Percentiles rank a stretch among this genome's conserved stretches.
phyloP scores from a whole-genome alignment of 2,113 vertebrate species.

The Enhydra lutris region DNA sequence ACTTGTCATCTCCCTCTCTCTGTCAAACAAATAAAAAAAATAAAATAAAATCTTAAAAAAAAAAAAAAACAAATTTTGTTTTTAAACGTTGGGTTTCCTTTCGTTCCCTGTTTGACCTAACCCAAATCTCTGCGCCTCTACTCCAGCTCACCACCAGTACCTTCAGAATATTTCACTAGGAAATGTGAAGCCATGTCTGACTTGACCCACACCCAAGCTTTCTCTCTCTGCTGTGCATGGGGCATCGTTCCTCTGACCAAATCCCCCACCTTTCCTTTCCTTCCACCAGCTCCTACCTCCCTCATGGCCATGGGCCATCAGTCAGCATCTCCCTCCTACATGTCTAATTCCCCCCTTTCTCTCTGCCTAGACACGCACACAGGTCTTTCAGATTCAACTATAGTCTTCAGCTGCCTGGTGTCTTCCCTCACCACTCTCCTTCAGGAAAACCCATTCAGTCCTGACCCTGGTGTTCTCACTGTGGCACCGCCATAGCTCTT shows the following conservation, averaged over 20 bases:
- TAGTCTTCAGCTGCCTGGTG: neutral
- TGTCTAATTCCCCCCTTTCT: neutral
- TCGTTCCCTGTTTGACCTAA: neutral
- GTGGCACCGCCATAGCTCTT: too few species aligned
- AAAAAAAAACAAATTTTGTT: neutral
- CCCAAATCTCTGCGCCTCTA: neutral
- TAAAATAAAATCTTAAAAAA: too few species aligned
- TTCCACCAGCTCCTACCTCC: neutral
- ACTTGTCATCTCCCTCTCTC: too few species aligned
- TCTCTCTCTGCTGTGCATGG: neutral
- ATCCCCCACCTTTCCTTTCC: neutral
- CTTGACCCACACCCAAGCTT: fast-evolving
- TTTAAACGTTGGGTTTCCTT: neutral
- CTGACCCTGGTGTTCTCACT: neutral
- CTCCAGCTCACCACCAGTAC: neutral
- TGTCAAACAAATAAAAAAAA: too few species aligned
- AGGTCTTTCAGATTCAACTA: neutral
- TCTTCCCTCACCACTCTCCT: neutral
- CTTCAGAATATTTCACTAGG: neutral
- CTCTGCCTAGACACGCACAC: neutral
- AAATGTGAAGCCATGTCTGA: neutral
- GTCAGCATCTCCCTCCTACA: neutral
- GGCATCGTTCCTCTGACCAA: neutral
- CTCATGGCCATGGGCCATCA: neutral
- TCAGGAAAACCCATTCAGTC: neutral